phyloP scores from a whole-genome alignment of 2,797 vertebrate genomes.

The Toxotes lorentzi region DNA sequence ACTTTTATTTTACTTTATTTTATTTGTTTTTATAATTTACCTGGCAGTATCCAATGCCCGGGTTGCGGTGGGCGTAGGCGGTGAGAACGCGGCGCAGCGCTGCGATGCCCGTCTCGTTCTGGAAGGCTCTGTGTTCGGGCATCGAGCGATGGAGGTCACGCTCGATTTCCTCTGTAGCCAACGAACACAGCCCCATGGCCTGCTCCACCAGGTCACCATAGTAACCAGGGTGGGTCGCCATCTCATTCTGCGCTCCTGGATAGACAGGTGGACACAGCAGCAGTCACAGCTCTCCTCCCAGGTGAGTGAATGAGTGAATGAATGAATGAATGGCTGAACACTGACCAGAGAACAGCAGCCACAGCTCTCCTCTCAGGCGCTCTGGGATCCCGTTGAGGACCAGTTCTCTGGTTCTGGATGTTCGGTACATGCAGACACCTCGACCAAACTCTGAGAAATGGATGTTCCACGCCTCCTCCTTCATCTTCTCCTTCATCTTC shows the following conservation, averaged over 20 bases:
- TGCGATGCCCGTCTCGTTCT: slow-evolving; percentile 95
- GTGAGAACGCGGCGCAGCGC: slow-evolving; percentile 95
- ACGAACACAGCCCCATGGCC: slow-evolving; percentile 90
- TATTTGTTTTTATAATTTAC: slow-evolving; percentile 73
- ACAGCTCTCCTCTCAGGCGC: slow-evolving; percentile 92
- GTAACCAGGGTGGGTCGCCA: slow-evolving; percentile 93
- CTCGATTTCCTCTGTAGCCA: slow-evolving; percentile 98
- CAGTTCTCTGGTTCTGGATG: slow-evolving; percentile 91
- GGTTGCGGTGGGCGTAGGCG: slow-evolving; percentile 97
- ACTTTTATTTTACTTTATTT: too few relatives aligned
- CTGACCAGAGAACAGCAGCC: slow-evolving; percentile 97
- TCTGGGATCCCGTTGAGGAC: slow-evolving; percentile 96
- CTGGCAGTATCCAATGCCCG: slow-evolving; percentile 97
- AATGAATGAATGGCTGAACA: not conserved
- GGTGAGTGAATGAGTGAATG: slow-evolving; percentile 49
- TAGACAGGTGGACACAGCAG: slow-evolving; percentile 59
- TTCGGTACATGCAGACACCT: slow-evolving; percentile 98
- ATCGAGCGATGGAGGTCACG: slow-evolving; percentile 98
- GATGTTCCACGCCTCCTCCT: slow-evolving; percentile 97
- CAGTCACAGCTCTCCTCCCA: slow-evolving; percentile 94
- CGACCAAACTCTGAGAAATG: slow-evolving; percentile 98
- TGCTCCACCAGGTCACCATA: slow-evolving; percentile 92
- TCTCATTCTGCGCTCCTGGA: slow-evolving; percentile 95
- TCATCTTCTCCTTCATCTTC: slow-evolving; percentile 97
- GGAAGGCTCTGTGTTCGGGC: slow-evolving; percentile 97